phyloP scores from a whole-genome alignment of 2,888 invertebrate species.

The Drosophila longiperda region DNA sequence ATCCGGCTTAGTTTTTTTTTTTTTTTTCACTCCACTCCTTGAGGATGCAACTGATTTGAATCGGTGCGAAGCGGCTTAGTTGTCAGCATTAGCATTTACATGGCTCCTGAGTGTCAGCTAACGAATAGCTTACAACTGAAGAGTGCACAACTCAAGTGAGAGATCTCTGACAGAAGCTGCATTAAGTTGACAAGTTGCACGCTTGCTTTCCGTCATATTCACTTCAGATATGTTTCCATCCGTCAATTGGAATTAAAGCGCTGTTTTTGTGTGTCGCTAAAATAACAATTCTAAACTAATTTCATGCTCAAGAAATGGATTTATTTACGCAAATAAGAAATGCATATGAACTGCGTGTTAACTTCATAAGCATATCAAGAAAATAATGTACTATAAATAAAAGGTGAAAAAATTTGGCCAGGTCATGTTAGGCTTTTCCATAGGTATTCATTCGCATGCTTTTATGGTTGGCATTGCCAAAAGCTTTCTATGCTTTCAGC shows the following conservation, averaged over 20 bases:
- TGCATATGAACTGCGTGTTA: neutral
- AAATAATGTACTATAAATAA: slow-evolving; percentile 5
- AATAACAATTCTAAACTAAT: neutral
- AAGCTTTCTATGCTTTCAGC: slow-evolving; percentile 48
- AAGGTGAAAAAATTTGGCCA: slow-evolving; percentile 13
- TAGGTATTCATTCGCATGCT: slow-evolving; percentile 7
- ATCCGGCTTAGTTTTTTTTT: neutral
- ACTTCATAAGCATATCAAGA: neutral
- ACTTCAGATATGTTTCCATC: neutral
- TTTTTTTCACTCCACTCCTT: neutral
- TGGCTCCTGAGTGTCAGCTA: slow-evolving; percentile 36
- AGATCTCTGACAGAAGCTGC: slow-evolving; percentile 7
- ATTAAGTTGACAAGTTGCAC: neutral
- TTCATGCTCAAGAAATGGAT: neutral
- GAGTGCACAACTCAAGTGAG: slow-evolving; percentile 15
- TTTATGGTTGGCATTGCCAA: slow-evolving; percentile 26
- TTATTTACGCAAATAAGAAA: neutral
- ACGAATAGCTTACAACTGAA: slow-evolving; percentile 17
- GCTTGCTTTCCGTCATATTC: neutral
- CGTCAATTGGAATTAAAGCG: neutral
- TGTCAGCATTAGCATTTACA: slow-evolving; percentile 50
- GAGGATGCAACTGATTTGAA: slow-evolving; percentile 10
- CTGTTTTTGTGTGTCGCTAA: neutral
- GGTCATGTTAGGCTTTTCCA: slow-evolving; percentile 18
- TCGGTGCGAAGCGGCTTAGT: slow-evolving; percentile 44